phyloP scores from a whole-genome alignment of 1,140 invertebrate genomes.

The Trachymyrmex septentrionalis region DNA sequence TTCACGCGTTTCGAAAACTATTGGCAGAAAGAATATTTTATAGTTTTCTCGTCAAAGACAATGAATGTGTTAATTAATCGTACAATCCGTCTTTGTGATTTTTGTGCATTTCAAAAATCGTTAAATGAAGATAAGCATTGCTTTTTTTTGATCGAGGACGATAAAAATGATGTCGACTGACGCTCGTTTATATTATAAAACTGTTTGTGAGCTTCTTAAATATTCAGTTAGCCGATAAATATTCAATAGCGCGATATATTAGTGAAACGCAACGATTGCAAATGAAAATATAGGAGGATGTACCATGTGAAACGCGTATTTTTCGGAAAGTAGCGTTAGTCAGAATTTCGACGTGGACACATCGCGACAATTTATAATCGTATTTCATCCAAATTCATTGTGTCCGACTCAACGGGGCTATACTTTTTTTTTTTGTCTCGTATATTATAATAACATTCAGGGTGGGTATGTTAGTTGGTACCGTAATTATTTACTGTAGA shows the following conservation, averaged over 20 bases:
- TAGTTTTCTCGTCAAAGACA: neutral
- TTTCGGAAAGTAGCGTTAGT: constrained; percentile 19
- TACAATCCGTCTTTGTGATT: neutral
- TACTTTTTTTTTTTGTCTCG: neutral
- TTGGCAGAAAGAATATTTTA: neutral
- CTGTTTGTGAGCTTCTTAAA: neutral
- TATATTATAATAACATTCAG: constrained; percentile 46
- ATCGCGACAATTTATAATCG: constrained; percentile 19
- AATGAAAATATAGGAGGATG: constrained; percentile 12
- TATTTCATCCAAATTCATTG: constrained; percentile 33
- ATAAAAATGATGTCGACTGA: neutral
- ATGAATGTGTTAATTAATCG: neutral
- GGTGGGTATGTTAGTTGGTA: neutral
- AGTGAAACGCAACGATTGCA: neutral
- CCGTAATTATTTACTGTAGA: constrained; percentile 54
- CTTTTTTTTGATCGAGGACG: neutral
- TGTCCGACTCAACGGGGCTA: neutral
- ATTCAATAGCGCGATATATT: neutral
- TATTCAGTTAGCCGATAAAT: neutral
- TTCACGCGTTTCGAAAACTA: neutral
- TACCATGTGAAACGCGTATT: neutral
- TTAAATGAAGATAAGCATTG: neutral
- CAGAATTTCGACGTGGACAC: constrained; percentile 26
- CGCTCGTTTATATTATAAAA: neutral
- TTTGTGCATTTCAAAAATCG: neutral